A percentile compares a stretch with the other conserved stretches of the same genome.
phyloP scores from a whole-genome alignment of 1,140 invertebrate genomes.

The Caenorhabditis remanei region DNA sequence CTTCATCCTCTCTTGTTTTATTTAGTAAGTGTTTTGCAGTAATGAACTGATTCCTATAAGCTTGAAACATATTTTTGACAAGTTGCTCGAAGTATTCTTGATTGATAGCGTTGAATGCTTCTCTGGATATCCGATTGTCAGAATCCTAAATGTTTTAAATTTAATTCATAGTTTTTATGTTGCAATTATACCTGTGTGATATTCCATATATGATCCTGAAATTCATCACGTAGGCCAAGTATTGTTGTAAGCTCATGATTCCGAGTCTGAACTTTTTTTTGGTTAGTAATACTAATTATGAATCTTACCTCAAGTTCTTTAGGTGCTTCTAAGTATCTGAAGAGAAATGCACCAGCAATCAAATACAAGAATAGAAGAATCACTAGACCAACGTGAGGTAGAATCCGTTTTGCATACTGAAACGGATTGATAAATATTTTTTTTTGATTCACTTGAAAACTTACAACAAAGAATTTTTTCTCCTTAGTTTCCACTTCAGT shows the following conservation, averaged over 20 bases:
- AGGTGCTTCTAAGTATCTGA: conserved; percentile 70
- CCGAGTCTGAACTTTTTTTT: conserved; percentile 69
- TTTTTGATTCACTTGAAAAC: not conserved
- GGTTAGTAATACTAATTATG: not conserved
- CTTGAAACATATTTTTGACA: conserved; percentile 61
- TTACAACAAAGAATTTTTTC: conserved; percentile 60
- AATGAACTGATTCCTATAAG: conserved; percentile 77
- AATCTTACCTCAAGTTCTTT: conserved; percentile 69
- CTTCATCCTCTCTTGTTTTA: conserved; percentile 72
- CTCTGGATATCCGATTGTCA: conserved; percentile 74
- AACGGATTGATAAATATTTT: not conserved
- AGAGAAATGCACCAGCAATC: conserved; percentile 74
- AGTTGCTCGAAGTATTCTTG: conserved; percentile 76
- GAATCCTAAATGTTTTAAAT: conserved; percentile 35
- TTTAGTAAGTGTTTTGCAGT: conserved; percentile 76
- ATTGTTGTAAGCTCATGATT: conserved; percentile 73
- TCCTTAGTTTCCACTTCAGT: conserved; percentile 63
- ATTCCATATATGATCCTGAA: conserved; percentile 78
- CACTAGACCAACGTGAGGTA: conserved; percentile 77
- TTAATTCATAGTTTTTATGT: not conserved
- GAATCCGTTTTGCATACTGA: conserved; percentile 69
- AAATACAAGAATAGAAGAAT: conserved; percentile 74
- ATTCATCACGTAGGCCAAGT: conserved; percentile 72
- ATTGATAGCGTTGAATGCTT: conserved; percentile 76
- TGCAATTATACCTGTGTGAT: conserved; percentile 69